These are phyloP conservation scores for Podotricha telesiphe DNA, from an alignment of 2,888 invertebrate genomes.

Conservation along the genomic window DNA sequence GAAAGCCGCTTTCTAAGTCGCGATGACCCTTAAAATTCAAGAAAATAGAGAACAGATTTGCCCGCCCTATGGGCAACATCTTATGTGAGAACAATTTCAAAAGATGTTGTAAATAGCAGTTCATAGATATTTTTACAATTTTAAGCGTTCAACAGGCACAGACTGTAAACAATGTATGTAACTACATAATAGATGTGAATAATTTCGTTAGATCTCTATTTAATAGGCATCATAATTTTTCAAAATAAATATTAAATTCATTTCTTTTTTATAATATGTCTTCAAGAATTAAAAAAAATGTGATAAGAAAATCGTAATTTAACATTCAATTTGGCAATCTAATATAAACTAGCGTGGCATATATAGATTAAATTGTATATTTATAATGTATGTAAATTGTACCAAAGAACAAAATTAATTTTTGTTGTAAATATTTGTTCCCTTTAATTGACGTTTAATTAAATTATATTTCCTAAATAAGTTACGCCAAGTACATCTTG, in stretches of 20 bases:
- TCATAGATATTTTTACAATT: not conserved
- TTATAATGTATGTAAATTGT: not conserved
- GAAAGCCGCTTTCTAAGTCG: too few species aligned
- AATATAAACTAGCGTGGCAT: not conserved
- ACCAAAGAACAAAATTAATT: not conserved
- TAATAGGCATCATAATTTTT: too few species aligned
- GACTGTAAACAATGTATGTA: not conserved
- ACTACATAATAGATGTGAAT: not conserved
- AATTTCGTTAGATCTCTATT: too few species aligned
- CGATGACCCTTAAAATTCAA: too few species aligned
- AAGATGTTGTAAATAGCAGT: not conserved
- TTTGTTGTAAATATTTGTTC: not conserved
- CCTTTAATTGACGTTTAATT: too few species aligned
- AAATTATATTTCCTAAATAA: too few species aligned
- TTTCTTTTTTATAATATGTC: not conserved
- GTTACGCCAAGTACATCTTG: too few species aligned
- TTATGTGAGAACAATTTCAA: not conserved
- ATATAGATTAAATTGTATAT: not conserved
- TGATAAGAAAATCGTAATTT: constrained; percentile 4
- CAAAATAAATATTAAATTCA: too few species aligned
- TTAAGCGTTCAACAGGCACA: not conserved
- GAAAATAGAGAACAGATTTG: too few species aligned
- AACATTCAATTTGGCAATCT: not conserved
- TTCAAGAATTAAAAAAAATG: not conserved
- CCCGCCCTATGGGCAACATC: too few species aligned